phyloP scores from a whole-genome alignment of 2,113 vertebrate species.

The Brachirus orientalis region DNA sequence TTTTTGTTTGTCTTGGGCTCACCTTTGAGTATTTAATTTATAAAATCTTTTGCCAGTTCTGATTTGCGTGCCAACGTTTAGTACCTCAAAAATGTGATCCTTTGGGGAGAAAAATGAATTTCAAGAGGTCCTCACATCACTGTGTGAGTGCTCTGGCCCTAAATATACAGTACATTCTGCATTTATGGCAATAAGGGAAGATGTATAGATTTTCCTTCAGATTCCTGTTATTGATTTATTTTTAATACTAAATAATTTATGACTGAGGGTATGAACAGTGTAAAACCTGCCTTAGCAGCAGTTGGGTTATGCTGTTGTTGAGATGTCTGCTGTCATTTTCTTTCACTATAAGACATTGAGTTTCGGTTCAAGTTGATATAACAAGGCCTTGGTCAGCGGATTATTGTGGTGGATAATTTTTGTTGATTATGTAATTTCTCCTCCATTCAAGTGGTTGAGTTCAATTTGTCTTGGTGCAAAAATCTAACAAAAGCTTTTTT shows the following conservation, averaged over 20 bases:
- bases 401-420: constrained; percentile 5
- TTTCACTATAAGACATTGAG: constrained; percentile 14
- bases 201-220: constrained; percentile 51
- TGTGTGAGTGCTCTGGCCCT: too few relatives aligned
- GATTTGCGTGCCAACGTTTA: too few relatives aligned
- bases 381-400: constrained; percentile 3
- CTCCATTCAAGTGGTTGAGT: not conserved
- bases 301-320: constrained; percentile 11
- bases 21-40: too few relatives aligned
- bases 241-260: constrained; percentile 70
- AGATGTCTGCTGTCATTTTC: too few relatives aligned
- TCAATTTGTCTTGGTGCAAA: not conserved
- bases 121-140: too few relatives aligned
- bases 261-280: constrained; percentile 58
- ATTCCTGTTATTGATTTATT: constrained; percentile 67
- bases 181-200: constrained; percentile 30
- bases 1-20: too few relatives aligned
- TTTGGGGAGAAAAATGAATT: too few relatives aligned
- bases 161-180: not conserved
- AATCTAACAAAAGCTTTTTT: too few relatives aligned
- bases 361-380: constrained; percentile 5
- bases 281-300: constrained; percentile 47
- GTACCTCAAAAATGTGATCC: too few relatives aligned
- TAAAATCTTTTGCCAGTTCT: too few relatives aligned
- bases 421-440: not conserved